Evolutionary conservation across 1,140 invertebrate genomes (phyloP), one percentile per base, ranked within the genome.

Genomic region (Drosophila willistoni): DNA sequence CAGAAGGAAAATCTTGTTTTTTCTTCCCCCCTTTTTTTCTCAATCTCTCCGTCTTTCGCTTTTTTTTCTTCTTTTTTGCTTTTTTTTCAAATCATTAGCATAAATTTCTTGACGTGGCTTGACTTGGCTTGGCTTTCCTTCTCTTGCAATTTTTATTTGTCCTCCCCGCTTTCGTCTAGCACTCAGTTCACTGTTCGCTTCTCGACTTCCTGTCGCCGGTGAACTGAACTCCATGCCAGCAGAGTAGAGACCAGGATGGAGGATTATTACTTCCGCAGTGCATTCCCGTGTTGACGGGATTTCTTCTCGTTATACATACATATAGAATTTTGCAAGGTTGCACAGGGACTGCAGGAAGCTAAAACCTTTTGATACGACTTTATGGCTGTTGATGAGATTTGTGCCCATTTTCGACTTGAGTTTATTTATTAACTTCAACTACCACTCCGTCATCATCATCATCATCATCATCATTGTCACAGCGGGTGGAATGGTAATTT

Each of bases 41-140:
- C 36, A 39, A 39, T 39, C 36, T 39, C 36, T 39, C 36, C 12
- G 3, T 39, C 36, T 39, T 13, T 39, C 1, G 10, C 62, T 71
- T 55, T 14, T 44, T 77, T 74, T 14, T 51, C 3, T 74, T 71
- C 67, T 63, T 76, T 42, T 42, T 19, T 59, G 14, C 41, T 41
- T 29, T 44, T 29, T 44, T 68, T 25, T 47, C 62, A 77, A 87
- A 89, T 89, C 77, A 87, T 87, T 87, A 89, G 79, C 84, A 87
- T 87, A 87, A 77, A 87, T 82, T 87, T 81, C 63, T 68, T 65
- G 68, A 67, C 74, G 74, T 75, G 68, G 65, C 73, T 74, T 57
- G 19, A 25, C 36, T 41, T 60, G 39, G 64, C 55, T 61, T 44
- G 64, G 75, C 65, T 69, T 69, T 44, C 17, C 17, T 51, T 12